A percentile compares a stretch with the other conserved stretches of the same genome.
Evolutionary conservation across 2,888 invertebrate genomes (phyloP).

Genomic region (Eupithecia abbreviata): DNA sequence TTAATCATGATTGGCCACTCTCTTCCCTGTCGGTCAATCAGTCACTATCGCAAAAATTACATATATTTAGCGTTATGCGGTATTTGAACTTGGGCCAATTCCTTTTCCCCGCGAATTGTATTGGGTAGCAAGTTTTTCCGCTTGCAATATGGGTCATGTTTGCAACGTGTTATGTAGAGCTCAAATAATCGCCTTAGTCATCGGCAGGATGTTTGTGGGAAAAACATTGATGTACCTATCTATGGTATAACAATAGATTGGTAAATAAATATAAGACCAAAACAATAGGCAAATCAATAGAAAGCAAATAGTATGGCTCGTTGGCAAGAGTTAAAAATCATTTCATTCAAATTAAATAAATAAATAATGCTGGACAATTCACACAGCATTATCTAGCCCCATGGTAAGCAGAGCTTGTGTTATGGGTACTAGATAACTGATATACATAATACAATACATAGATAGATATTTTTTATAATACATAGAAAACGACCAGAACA

Average conservation of each 20-base stretch:
- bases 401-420: too few species aligned
- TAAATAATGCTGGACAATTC: too few species aligned
- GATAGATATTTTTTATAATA: too few species aligned
- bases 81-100: conserved; percentile 42
- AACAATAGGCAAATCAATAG: neutral
- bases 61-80: conserved; percentile 5
- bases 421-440: too few species aligned
- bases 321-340: neutral
- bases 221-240: neutral
- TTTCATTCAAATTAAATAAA: neutral
- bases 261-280: neutral
- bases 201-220: conserved; percentile 19
- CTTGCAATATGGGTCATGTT: conserved; percentile 46
- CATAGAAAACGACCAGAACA: too few species aligned
- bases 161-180: conserved; percentile 32
- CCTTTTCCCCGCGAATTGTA: conserved; percentile 30
- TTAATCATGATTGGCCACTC: neutral
- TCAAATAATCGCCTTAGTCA: conserved; percentile 37
- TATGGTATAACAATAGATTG: neutral
- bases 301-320: neutral
- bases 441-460: too few species aligned
- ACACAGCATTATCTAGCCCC: too few species aligned
- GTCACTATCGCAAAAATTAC: neutral
- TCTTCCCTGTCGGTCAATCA: neutral
- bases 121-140: conserved; percentile 37